Percentiles rank a stretch among this genome's conserved stretches.
These are phyloP conservation scores for Isurus oxyrinchus DNA, from an alignment of 2,113 vertebrate genomes.

Conservation along the genomic window DNA sequence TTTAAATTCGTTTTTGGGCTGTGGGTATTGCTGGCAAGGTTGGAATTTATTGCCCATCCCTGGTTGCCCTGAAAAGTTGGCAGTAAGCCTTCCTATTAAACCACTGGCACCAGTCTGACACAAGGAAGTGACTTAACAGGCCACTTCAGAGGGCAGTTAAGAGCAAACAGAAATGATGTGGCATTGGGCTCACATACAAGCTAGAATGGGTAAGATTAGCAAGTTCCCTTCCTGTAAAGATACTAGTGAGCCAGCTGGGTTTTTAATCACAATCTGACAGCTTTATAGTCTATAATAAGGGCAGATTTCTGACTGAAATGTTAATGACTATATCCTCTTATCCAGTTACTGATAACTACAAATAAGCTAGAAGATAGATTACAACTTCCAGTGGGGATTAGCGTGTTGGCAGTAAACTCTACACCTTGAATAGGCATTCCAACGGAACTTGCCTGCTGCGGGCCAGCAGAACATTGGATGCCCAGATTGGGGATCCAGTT, in stretches of 20 bases:
- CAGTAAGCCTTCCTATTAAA: neutral
- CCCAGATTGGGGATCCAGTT: neutral
- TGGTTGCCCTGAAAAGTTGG: neutral
- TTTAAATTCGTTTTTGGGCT: neutral
- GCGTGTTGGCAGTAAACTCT: neutral
- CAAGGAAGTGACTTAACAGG: neutral
- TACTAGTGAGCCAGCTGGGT: neutral
- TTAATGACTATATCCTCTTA: neutral
- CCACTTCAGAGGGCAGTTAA: neutral
- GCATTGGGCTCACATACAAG: neutral
- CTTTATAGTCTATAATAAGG: neutral
- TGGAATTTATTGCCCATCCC: neutral
- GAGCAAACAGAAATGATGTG: neutral
- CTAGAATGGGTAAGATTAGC: neutral
- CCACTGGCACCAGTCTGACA: neutral
- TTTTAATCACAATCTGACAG: neutral
- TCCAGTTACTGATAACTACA: neutral
- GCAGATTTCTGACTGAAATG: neutral
- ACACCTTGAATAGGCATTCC: neutral
- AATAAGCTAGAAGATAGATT: neutral
- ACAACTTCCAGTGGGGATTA: neutral
- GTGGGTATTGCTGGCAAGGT: neutral
- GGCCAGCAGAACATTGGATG: neutral
- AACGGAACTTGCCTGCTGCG: neutral
- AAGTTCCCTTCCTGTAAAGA: neutral